Conservation (phyloP, 2,888 invertebrate species). For the Scaptomyza caliginosa region DNA sequence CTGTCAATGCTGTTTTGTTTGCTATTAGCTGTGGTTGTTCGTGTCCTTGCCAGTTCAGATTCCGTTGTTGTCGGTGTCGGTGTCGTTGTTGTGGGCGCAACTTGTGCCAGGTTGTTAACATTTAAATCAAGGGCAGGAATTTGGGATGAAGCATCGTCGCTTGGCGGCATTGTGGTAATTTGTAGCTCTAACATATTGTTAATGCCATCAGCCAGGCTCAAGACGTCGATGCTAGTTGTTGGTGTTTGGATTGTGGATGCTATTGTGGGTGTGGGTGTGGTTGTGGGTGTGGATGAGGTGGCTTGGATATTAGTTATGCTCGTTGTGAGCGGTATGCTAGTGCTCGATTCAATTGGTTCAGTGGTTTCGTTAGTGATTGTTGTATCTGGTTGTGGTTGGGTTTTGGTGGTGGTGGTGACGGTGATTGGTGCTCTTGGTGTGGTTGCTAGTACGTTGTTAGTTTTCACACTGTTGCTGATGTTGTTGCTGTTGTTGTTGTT, state of each 20-base stretch:
- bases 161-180: constrained; percentile 40
- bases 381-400: constrained; percentile 51
- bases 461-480: constrained; percentile 59
- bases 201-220: constrained; percentile 41
- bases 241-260: constrained; percentile 48
- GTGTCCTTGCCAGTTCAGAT: constrained; percentile 48
- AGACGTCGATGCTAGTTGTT: constrained; percentile 28
- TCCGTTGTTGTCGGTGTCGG: constrained; percentile 38
- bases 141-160: constrained; percentile 17
- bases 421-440: constrained; percentile 46
- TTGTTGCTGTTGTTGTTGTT: constrained; percentile 56
- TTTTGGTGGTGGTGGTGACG: constrained; percentile 34
- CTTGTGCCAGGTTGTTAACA: constrained; percentile 27
- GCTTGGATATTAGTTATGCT: constrained; percentile 59
- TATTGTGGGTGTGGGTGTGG: constrained; percentile 52
- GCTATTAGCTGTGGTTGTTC: constrained; percentile 39
- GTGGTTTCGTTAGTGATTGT: constrained; percentile 74
- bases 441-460: constrained; percentile 59
- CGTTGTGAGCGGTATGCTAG: constrained; percentile 51
- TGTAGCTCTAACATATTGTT: constrained; percentile 41
- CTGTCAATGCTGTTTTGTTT: constrained; percentile 37
- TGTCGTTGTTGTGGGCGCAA: constrained; percentile 12
- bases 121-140: constrained; percentile 25
- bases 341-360: constrained; percentile 77
- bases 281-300: constrained; percentile 60